phyloP scores from a whole-genome alignment of 2,113 vertebrate species.

The Hiodon alosoides region DNA sequence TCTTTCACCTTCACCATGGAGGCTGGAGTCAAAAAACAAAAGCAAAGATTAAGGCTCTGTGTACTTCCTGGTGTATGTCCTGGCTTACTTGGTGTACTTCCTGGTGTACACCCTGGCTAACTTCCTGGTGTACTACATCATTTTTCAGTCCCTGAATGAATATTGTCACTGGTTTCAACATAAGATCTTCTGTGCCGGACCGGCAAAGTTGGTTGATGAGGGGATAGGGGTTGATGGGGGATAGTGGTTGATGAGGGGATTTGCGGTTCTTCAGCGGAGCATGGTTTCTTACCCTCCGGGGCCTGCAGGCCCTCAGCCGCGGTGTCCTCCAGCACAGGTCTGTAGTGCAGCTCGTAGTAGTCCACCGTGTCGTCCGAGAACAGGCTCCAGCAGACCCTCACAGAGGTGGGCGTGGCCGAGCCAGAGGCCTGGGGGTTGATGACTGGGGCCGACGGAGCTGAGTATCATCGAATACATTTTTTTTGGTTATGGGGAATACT shows the following conservation, averaged over 20 bases:
- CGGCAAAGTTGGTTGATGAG: no score
- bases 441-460: slow-evolving; percentile 88
- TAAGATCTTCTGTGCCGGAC: no score
- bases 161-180: background rate
- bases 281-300: slow-evolving; percentile 60
- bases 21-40: slow-evolving; percentile 52
- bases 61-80: background rate
- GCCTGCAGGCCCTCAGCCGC: slow-evolving; percentile 41
- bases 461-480: slow-evolving; percentile 6
- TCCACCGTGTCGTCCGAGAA: slow-evolving; percentile 89
- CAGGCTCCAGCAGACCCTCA: slow-evolving; percentile 86
- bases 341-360: slow-evolving; percentile 77
- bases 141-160: background rate
- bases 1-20: slow-evolving; percentile 75
- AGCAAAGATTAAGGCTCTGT: slow-evolving; percentile 15
- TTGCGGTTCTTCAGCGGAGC: background rate
- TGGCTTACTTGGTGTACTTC: background rate
- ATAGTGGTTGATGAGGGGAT: background rate
- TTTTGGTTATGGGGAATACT: no score
- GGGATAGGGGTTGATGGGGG: no score
- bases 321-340: slow-evolving; percentile 62
- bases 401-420: slow-evolving; percentile 75
- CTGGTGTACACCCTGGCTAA: no score
- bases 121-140: background rate
- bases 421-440: slow-evolving; percentile 83